Percentiles rank a stretch among this genome's conserved stretches.
These are phyloP conservation scores for Chiloscyllium plagiosum DNA, from an alignment of 2,113 vertebrate genomes.

Conservation along the genomic window DNA sequence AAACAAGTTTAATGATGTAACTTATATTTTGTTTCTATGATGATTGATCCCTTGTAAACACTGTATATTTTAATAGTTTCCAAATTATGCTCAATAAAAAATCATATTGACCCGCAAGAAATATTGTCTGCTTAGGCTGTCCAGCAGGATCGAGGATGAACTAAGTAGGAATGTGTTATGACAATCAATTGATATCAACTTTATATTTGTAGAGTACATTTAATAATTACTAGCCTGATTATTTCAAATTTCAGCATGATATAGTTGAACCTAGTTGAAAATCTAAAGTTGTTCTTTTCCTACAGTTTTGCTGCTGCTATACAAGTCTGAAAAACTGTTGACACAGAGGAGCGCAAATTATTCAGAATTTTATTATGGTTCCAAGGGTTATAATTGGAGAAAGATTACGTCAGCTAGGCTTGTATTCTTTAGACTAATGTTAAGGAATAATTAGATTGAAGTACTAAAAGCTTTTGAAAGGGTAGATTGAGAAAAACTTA, in stretches of 20 bases:
- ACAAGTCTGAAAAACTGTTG: background rate
- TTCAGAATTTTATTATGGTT: background rate
- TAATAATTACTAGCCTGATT: background rate
- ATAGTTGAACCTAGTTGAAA: background rate
- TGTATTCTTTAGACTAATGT: background rate
- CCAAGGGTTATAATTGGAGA: background rate
- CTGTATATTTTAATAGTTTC: background rate
- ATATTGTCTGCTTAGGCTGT: too few relatives aligned
- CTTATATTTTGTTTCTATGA: background rate
- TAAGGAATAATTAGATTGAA: background rate
- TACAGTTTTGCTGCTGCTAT: background rate
- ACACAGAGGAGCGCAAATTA: background rate
- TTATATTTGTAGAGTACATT: background rate
- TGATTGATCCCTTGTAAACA: background rate
- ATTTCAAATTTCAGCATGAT: background rate
- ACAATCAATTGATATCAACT: background rate
- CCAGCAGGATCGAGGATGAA: too few relatives aligned
- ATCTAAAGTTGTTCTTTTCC: background rate
- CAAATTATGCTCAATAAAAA: background rate
- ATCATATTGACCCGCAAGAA: background rate
- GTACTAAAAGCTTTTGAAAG: background rate
- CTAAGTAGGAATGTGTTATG: background rate
- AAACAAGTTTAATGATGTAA: background rate
- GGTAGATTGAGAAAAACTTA: background rate
- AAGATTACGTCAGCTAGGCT: background rate